phyloP scores from a whole-genome alignment of 2,113 vertebrate species.

The Nycticryphes semicollaris region DNA sequence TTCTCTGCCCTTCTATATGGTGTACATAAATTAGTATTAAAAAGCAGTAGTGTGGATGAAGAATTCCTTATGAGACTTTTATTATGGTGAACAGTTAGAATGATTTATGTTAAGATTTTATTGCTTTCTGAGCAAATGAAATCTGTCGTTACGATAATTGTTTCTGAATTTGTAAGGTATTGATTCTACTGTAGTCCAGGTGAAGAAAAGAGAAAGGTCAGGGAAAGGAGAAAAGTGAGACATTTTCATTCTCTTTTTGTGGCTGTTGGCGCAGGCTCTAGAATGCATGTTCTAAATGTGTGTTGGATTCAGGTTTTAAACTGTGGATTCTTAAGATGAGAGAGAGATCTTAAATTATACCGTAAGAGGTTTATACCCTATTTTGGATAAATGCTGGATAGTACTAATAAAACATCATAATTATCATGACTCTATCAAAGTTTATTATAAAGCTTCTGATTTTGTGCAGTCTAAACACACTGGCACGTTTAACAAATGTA shows the following conservation, averaged over 20 bases:
- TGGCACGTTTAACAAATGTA: neutral
- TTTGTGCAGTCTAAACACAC: neutral
- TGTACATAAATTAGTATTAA: neutral
- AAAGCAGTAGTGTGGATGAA: neutral
- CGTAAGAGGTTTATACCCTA: neutral
- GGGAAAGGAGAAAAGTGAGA: neutral
- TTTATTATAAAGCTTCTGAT: neutral
- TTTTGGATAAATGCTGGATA: neutral
- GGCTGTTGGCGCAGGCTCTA: neutral
- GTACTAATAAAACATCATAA: neutral
- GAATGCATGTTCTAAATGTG: neutral
- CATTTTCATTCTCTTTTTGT: neutral
- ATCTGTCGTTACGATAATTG: neutral
- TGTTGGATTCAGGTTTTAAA: neutral
- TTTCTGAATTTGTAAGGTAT: neutral
- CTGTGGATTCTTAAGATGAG: neutral
- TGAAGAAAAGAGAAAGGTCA: neutral
- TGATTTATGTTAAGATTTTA: neutral
- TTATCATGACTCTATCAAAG: neutral
- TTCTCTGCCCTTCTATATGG: neutral
- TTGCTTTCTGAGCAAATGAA: neutral
- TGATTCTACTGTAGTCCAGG: neutral
- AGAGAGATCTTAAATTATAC: neutral
- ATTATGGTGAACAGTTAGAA: neutral
- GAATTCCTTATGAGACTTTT: neutral